Percentiles rank a stretch among this genome's conserved stretches.
phyloP scores from a whole-genome alignment of 2,888 invertebrate genomes.

The Diogma glabrata region DNA sequence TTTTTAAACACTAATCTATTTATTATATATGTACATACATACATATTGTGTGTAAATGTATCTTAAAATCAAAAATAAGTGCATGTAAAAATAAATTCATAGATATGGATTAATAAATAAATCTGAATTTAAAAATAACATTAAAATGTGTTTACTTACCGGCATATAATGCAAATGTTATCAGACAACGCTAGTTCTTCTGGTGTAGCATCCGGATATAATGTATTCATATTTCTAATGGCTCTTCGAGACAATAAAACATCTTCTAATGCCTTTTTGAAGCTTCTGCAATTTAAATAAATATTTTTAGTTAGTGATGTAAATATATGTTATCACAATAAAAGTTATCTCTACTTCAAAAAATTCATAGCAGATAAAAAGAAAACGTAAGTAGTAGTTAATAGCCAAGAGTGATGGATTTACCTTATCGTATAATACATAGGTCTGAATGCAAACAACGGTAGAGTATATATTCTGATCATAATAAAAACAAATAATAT shows the following conservation, averaged over 20 bases:
- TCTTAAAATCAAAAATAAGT: too few species aligned
- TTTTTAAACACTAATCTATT: too few species aligned
- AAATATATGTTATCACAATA: conserved; percentile 6
- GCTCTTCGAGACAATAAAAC: conserved; percentile 93
- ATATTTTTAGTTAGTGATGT: too few species aligned
- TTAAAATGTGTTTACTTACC: conserved; percentile 38
- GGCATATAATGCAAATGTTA: conserved; percentile 98
- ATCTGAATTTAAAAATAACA: too few species aligned
- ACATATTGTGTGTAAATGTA: too few species aligned
- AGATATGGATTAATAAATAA: too few species aligned
- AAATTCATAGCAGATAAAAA: not conserved
- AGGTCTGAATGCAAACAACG: conserved; percentile 94
- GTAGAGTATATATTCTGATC: conserved; percentile 94
- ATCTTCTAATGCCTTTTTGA: conserved; percentile 95
- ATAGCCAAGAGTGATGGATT: conserved; percentile 26
- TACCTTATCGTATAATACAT: conserved; percentile 98
- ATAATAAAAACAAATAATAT: conserved; percentile 88
- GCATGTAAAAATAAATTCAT: too few species aligned
- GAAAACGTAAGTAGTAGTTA: not conserved
- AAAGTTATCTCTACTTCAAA: not conserved
- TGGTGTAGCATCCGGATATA: conserved; percentile 90
- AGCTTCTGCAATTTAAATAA: conserved; percentile 49
- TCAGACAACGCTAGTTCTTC: conserved; percentile 87
- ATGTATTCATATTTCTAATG: conserved; percentile 95
- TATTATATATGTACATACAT: too few species aligned